Conservation (phyloP, 2,113 vertebrate genomes). For the Sander lucioperca region DNA sequence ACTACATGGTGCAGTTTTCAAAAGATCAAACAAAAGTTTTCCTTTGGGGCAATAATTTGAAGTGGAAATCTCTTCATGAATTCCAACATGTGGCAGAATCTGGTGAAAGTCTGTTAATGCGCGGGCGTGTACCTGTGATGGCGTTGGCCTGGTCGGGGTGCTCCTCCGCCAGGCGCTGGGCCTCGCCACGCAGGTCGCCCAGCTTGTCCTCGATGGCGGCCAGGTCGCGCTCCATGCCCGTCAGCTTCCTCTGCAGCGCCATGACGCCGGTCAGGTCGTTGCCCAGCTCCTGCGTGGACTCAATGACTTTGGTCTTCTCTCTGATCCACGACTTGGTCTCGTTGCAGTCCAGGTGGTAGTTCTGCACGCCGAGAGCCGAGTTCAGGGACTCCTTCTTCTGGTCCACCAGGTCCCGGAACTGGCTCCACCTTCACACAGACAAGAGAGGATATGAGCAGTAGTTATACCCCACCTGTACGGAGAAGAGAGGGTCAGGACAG, state of each 20-base stretch:
- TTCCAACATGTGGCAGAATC: too few species aligned
- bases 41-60: too few species aligned
- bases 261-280: constrained; percentile 96
- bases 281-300: constrained; percentile 96
- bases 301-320: constrained; percentile 98
- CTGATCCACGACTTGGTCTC: constrained; percentile 99
- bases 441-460: not conserved
- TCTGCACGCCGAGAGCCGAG: constrained; percentile 97
- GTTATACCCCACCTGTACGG: constrained; percentile 84
- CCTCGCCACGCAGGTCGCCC: constrained; percentile 91
- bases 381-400: constrained; percentile 94
- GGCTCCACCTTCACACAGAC: constrained; percentile 89
- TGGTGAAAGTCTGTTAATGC: too few species aligned
- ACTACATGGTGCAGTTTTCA: too few species aligned
- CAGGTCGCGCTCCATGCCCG: constrained; percentile 95
- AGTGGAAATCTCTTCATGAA: too few species aligned
- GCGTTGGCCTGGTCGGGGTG: constrained; percentile 96
- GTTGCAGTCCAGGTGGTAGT: constrained; percentile 98
- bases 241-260: constrained; percentile 96
- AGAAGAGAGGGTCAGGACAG: not conserved
- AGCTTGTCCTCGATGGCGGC: constrained; percentile 96
- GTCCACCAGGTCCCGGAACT: constrained; percentile 95
- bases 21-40: too few species aligned
- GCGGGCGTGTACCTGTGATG: constrained; percentile 78
- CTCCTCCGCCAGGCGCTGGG: constrained; percentile 89